Conservation (phyloP, 2,113 vertebrate genomes). For the Telmatochromis brichardi region DNA sequence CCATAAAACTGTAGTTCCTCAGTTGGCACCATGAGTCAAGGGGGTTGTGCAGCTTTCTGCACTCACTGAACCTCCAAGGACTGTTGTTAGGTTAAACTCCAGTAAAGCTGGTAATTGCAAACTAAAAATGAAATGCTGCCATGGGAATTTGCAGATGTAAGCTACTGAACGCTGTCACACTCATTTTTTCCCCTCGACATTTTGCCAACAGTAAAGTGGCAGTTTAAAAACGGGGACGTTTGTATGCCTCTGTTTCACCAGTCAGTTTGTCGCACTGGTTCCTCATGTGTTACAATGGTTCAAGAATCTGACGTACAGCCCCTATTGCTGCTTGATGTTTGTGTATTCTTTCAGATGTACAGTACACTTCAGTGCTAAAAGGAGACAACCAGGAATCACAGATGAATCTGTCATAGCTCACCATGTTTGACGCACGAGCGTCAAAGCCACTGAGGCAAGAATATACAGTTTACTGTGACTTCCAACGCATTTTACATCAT, state of each 20-base stretch:
- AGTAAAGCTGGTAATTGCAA: conserved; percentile 47
- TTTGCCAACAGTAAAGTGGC: neutral
- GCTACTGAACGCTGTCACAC: neutral
- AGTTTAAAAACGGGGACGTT: conserved; percentile 2
- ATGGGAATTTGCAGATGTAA: neutral
- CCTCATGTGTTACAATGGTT: neutral
- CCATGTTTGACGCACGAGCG: neutral
- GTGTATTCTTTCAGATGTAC: neutral
- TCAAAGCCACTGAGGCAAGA: neutral
- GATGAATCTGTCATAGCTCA: neutral
- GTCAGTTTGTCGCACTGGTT: neutral
- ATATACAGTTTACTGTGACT: neutral
- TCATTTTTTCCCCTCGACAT: neutral
- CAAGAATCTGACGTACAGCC: neutral
- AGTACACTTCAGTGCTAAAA: neutral
- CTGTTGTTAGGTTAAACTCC: conserved; percentile 36
- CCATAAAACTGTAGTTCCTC: neutral
- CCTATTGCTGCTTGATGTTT: neutral
- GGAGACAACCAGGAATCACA: neutral
- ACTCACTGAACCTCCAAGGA: neutral
- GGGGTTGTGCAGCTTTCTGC: neutral
- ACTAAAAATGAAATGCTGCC: conserved; percentile 14
- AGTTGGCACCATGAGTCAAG: neutral
- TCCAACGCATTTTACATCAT: neutral
- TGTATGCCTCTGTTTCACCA: neutral